Evolutionary conservation across 2,797 vertebrate genomes (phyloP).

Genomic region (Pyrocephalus nanus): DNA sequence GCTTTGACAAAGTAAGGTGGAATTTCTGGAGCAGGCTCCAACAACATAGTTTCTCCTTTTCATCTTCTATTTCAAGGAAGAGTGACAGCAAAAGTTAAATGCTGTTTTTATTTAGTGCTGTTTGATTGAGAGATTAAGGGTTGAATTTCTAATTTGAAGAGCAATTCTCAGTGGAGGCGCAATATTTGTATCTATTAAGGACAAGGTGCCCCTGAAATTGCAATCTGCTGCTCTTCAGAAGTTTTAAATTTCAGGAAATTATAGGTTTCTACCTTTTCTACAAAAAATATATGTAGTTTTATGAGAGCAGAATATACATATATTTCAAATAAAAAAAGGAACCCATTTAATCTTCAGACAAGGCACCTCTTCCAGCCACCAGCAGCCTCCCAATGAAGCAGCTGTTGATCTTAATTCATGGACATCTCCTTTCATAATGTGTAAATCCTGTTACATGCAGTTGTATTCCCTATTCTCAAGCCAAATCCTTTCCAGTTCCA

Average conservation of each 20-base stretch:
- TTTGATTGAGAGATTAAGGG: slow-evolving; percentile 53
- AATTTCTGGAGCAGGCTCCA: neutral
- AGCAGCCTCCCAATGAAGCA: neutral
- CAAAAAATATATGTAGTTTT: neutral
- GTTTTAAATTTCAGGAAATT: slow-evolving; percentile 22
- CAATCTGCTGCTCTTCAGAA: slow-evolving; percentile 15
- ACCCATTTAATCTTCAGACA: neutral
- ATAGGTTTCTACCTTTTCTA: neutral
- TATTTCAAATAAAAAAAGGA: neutral
- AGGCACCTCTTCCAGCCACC: neutral
- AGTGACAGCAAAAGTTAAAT: slow-evolving; percentile 12
- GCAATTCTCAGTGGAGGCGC: slow-evolving; percentile 1
- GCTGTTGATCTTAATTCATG: neutral
- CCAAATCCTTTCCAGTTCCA: neutral
- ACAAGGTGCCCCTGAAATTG: slow-evolving; percentile 50
- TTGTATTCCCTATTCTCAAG: neutral
- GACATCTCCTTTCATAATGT: neutral
- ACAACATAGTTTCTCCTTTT: neutral
- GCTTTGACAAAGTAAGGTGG: neutral
- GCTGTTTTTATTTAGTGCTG: slow-evolving; percentile 33
- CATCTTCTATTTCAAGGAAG: slow-evolving; percentile 18
- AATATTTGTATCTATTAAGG: slow-evolving; percentile 37
- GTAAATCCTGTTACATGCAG: neutral
- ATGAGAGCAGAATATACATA: neutral
- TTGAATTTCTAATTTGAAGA: slow-evolving; percentile 39